Conservation (phyloP, 2,113 vertebrate genomes). For the Empidonax traillii region DNA sequence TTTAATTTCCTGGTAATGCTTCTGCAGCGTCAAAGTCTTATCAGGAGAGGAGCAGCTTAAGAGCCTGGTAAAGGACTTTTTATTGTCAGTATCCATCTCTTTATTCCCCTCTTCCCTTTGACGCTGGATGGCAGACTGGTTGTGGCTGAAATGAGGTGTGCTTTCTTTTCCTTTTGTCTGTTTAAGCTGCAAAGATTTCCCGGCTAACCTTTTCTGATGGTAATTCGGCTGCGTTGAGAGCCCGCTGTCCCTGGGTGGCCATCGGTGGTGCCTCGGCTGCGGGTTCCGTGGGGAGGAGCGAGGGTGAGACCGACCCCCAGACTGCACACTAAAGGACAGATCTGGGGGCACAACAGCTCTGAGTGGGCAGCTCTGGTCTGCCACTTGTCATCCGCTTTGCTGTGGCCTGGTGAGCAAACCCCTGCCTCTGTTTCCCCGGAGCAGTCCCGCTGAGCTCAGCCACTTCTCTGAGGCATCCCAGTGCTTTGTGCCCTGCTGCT, state of each 20-base stretch:
- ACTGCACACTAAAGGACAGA: not conserved
- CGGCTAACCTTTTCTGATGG: not conserved
- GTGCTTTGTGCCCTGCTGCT: not conserved
- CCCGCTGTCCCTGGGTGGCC: not conserved
- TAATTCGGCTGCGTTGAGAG: not conserved
- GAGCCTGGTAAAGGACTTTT: slow-evolving; percentile 15
- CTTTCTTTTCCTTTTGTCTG: not conserved
- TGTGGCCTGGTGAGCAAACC: not conserved
- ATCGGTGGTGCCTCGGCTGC: accelerated
- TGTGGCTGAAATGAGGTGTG: not conserved
- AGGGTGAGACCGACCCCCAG: not conserved
- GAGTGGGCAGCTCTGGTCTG: not conserved
- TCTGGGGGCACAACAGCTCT: not conserved
- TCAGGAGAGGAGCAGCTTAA: slow-evolving; percentile 40
- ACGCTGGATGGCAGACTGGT: not conserved
- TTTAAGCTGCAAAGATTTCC: not conserved
- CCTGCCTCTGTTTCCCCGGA: not conserved
- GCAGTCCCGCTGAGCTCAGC: not conserved
- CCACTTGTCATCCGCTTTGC: not conserved
- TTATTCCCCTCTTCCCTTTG: slow-evolving; percentile 15
- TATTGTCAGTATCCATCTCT: slow-evolving; percentile 17
- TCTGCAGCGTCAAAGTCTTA: not conserved
- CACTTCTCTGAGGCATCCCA: not conserved
- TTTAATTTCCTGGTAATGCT: slow-evolving; percentile 54
- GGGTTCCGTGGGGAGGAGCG: accelerated